phyloP scores from a whole-genome alignment of 2,113 vertebrate genomes.

The Anhinga anhinga region DNA sequence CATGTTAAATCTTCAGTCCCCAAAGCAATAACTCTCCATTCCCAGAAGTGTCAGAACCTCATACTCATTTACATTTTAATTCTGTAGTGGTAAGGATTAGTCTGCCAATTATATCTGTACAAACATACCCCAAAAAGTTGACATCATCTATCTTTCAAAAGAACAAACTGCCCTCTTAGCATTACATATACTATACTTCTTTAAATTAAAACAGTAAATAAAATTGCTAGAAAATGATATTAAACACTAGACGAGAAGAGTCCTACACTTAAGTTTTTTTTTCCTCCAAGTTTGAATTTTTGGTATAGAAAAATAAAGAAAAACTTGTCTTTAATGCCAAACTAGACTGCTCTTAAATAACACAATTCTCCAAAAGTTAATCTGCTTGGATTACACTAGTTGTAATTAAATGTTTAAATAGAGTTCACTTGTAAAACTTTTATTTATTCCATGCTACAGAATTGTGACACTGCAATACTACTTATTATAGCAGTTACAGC shows the following conservation, averaged over 20 bases:
- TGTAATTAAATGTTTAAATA: not conserved
- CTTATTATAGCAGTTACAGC: not conserved
- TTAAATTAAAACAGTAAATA: not conserved
- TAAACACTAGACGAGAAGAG: not conserved
- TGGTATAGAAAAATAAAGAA: not conserved
- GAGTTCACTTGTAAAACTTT: not conserved
- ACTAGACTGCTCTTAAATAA: not conserved
- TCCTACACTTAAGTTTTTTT: not conserved
- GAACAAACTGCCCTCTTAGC: not conserved
- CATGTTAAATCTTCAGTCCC: not conserved
- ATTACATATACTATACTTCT: not conserved
- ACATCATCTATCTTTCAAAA: not conserved
- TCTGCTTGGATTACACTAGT: not conserved
- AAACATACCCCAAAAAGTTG: not conserved
- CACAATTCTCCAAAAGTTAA: not conserved
- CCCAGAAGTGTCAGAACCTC: not conserved
- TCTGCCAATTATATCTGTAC: not conserved
- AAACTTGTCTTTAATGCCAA: not conserved
- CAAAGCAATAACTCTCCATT: not conserved
- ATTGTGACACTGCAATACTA: not conserved
- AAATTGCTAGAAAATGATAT: not conserved
- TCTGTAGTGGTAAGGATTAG: not conserved
- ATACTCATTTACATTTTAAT: not conserved
- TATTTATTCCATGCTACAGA: not conserved
- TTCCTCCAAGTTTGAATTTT: not conserved